These are phyloP conservation scores for Venturia canescens DNA, from an alignment of 1,140 invertebrate species.

Conservation along the genomic window DNA sequence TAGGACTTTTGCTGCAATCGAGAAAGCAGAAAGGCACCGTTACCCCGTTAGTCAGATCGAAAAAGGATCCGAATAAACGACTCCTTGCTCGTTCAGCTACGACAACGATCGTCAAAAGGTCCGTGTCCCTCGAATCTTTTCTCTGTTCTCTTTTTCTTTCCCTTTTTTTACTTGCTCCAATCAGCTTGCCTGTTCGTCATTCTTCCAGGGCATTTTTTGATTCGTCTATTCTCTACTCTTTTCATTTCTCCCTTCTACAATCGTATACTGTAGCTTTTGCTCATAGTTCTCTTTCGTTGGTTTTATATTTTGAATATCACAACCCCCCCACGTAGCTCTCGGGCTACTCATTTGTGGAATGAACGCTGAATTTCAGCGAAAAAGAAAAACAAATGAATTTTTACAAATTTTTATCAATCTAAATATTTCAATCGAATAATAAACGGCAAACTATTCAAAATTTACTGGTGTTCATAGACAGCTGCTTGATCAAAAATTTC, in stretches of 20 bases:
- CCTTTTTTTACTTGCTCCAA: conserved; percentile 38
- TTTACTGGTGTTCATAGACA: too few species aligned
- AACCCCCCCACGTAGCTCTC: not conserved
- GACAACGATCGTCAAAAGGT: conserved; percentile 72
- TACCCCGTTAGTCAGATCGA: conserved; percentile 60
- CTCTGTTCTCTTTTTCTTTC: conserved; percentile 34
- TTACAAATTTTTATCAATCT: too few species aligned
- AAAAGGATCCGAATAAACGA: conserved; percentile 68
- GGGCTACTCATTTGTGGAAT: not conserved
- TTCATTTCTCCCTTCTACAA: conserved; percentile 21
- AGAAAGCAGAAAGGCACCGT: conserved; percentile 64
- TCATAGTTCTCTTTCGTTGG: conserved; percentile 4
- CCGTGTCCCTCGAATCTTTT: conserved; percentile 46
- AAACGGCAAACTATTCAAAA: too few species aligned
- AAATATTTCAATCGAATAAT: too few species aligned
- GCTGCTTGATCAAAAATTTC: too few species aligned
- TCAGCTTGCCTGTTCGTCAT: conserved; percentile 28
- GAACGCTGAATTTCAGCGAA: not conserved
- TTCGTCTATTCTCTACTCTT: not conserved
- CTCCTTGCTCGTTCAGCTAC: conserved; percentile 66
- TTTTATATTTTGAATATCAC: not conserved
- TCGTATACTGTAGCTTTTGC: conserved; percentile 20
- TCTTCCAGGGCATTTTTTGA: not conserved
- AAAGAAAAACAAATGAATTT: not conserved
- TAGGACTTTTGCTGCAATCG: conserved; percentile 69